Base-by-base conservation (phyloP, 2,888 invertebrate species). In the Acanthococcus lagerstroemiae region DNA sequence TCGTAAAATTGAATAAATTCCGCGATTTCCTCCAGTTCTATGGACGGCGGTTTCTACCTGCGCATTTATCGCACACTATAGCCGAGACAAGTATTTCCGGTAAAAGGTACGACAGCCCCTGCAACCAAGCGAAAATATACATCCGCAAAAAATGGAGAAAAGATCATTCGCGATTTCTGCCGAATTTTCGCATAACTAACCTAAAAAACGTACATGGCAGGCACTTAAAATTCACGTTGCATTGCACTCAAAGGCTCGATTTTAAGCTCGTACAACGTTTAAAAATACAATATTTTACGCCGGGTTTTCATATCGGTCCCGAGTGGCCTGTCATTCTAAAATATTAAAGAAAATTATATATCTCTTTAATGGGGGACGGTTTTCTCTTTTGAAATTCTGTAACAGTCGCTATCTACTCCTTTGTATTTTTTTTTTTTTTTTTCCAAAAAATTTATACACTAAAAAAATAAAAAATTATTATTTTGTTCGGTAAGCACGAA, bases 271-370 rank as follows among this genome's bases (percentile, higher is more conserved):
- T 27, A 21, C 19, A 54, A 45, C 54, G 44, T 55, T 65, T 65
- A 65, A 65, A 65, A 65, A 54, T 65, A 55, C 54, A 65, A 65
- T 55, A 65, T 55, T 65, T 65, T 45, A 65, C 65, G 45, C 44
- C 54, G 30, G 37, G 26, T 55, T 55, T 65, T 65, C 65, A 65
- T 65, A 65, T 65, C 65, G 65, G 65, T 65, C 65, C 65, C 65
- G 45, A 45, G 65, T 54, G 65, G 44, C 65, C 55, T 45, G 65
- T 63, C 61, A 63, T 30, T 55, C 55, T 52, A 26, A 65, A 37
- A 65, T 65, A 65, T 65, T 65, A 65, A 65, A 55, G 54, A 55
- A 54, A 65, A 65, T 65, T 65, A 65, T 65, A 48, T 58, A 58
- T 58, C 58, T 58, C 45, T 58, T 58, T 58, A 45, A 58, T 45